A percentile compares a stretch with the other conserved stretches of the same genome.
These are phyloP conservation scores for Phoeniculus purpureus DNA, from an alignment of 2,797 vertebrate genomes.

Conservation along the genomic window DNA sequence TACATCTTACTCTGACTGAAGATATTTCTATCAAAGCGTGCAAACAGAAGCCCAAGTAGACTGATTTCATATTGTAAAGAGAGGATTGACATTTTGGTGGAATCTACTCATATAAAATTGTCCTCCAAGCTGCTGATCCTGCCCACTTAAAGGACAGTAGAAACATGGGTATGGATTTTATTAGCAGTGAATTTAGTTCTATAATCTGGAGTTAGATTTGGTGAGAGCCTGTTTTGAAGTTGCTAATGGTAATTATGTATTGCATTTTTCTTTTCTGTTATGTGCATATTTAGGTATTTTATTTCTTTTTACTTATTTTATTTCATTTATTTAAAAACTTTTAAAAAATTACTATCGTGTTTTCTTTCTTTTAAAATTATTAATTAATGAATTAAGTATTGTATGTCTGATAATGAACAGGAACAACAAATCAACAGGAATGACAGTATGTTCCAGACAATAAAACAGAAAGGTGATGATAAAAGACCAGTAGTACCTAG, in stretches of 20 bases:
- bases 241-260: not conserved
- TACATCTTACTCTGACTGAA: too few species aligned
- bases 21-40: too few species aligned
- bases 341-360: too few species aligned
- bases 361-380: too few species aligned
- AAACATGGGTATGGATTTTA: not conserved
- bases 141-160: not conserved
- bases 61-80: too few species aligned
- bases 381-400: not conserved
- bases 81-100: not conserved
- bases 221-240: not conserved
- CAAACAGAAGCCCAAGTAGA: too few species aligned
- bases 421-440: not conserved
- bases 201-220: not conserved
- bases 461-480: not conserved
- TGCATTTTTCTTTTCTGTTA: not conserved
- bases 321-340: too few species aligned
- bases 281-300: not conserved
- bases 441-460: not conserved
- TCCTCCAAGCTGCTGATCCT: not conserved
- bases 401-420: not conserved
- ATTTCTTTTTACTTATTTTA: not conserved
- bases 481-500: not conserved
- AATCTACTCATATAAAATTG: not conserved
- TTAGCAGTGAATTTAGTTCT: not conserved